These are phyloP conservation scores for Macrosteles quadrilineatus DNA, from an alignment of 1,140 invertebrate genomes.

Conservation along the genomic window DNA sequence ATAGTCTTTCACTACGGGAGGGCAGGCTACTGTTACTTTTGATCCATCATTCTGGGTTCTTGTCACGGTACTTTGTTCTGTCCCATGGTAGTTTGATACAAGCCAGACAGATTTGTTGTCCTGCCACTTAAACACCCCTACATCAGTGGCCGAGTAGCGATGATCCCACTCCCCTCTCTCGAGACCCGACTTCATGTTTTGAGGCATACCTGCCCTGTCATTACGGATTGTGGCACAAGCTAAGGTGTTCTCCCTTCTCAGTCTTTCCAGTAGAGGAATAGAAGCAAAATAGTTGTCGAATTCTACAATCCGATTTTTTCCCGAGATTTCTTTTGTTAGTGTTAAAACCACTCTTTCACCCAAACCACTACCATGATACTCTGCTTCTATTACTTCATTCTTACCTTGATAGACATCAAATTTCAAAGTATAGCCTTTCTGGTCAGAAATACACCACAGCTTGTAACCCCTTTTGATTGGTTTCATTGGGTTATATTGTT, in stretches of 20 bases:
- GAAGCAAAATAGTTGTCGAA: too few relatives aligned
- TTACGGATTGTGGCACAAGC: too few relatives aligned
- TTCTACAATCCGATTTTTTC: too few relatives aligned
- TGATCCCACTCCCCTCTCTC: too few relatives aligned
- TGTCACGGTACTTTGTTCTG: constrained; percentile 27
- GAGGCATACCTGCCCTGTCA: too few relatives aligned
- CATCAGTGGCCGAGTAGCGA: background rate
- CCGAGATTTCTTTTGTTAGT: too few relatives aligned
- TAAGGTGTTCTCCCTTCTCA: too few relatives aligned
- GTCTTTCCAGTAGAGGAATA: too few relatives aligned
- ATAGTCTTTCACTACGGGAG: constrained; percentile 50
- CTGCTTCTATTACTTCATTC: too few relatives aligned
- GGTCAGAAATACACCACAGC: constrained; percentile 43
- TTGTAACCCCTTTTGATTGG: constrained; percentile 48
- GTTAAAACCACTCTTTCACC: too few relatives aligned
- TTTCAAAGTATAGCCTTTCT: constrained; percentile 41
- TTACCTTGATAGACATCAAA: constrained; percentile 43
- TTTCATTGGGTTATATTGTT: constrained; percentile 47
- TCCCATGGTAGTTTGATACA: constrained; percentile 31
- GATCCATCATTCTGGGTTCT: constrained; percentile 36
- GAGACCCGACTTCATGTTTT: too few relatives aligned
- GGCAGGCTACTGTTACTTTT: constrained; percentile 47
- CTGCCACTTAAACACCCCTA: constrained; percentile 30
- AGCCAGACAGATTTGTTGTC: constrained; percentile 30
- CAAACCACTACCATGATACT: too few relatives aligned